Evolutionary conservation across 2,113 vertebrate genomes (phyloP).

Genomic region (Lichenostomus cassidix): DNA sequence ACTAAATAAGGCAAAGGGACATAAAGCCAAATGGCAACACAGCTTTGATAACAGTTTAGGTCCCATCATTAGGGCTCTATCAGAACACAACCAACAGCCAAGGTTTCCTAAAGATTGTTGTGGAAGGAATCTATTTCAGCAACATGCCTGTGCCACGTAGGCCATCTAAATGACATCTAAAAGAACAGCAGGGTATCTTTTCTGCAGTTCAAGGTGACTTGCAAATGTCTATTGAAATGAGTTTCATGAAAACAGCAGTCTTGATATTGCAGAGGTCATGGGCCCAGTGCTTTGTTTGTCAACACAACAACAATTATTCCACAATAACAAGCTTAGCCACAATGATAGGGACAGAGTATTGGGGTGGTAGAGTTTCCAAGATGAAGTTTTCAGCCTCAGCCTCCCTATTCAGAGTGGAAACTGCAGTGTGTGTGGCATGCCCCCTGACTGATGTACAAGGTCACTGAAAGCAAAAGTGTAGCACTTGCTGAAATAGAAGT

Average conservation of each 20-base stretch:
- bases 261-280: background rate
- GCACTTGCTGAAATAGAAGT: constrained; percentile 26
- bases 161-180: background rate
- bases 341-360: background rate
- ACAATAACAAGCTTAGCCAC: background rate
- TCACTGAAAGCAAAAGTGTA: constrained; percentile 22
- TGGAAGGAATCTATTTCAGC: background rate
- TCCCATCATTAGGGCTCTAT: background rate
- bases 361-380: background rate
- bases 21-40: background rate
- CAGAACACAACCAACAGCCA: background rate
- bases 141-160: background rate
- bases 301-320: background rate
- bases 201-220: background rate
- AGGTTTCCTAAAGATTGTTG: background rate
- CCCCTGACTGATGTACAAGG: background rate
- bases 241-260: background rate
- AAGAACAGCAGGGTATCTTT: constrained; percentile 15
- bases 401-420: background rate
- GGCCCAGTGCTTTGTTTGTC: background rate
- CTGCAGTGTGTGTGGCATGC: background rate
- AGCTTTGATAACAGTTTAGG: background rate
- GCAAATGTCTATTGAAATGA: background rate
- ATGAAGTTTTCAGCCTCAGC: background rate
- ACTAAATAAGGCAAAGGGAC: background rate